phyloP scores from a whole-genome alignment of 35 echinoderm and acorn worm genomes.

The Stichopus chloronotus region DNA sequence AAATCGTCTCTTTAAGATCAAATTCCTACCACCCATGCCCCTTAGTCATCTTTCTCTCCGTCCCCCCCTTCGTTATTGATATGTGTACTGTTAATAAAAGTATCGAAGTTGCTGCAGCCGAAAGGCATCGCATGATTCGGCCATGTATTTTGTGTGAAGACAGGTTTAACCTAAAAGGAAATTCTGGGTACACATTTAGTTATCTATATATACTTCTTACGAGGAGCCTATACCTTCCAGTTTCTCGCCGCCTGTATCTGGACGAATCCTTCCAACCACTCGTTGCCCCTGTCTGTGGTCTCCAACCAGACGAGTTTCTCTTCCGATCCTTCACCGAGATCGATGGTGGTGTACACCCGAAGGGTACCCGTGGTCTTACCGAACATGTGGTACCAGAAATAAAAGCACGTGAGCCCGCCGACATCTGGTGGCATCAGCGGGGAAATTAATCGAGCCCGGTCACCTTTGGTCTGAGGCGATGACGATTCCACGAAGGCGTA shows the following conservation, averaged over 20 bases:
- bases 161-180: too few species aligned
- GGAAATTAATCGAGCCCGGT: background rate
- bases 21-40: too few species aligned
- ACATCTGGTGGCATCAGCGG: background rate
- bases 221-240: background rate
- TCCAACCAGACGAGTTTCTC: conserved; percentile 1
- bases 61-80: too few species aligned
- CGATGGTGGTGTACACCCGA: conserved; percentile 22
- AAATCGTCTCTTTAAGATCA: too few species aligned
- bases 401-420: too few species aligned
- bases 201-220: too few species aligned
- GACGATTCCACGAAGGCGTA: background rate
- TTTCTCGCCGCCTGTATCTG: background rate
- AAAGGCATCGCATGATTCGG: too few species aligned
- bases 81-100: too few species aligned
- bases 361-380: conserved; percentile 54
- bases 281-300: background rate
- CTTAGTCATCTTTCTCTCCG: too few species aligned
- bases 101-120: too few species aligned
- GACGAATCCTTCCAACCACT: background rate
- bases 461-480: background rate
- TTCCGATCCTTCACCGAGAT: background rate
- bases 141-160: too few species aligned
- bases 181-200: too few species aligned
- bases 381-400: conserved; percentile 78